These are phyloP conservation scores for Leptodirus hochenwartii DNA, from an alignment of 2,888 invertebrate genomes.

Conservation along the genomic window DNA sequence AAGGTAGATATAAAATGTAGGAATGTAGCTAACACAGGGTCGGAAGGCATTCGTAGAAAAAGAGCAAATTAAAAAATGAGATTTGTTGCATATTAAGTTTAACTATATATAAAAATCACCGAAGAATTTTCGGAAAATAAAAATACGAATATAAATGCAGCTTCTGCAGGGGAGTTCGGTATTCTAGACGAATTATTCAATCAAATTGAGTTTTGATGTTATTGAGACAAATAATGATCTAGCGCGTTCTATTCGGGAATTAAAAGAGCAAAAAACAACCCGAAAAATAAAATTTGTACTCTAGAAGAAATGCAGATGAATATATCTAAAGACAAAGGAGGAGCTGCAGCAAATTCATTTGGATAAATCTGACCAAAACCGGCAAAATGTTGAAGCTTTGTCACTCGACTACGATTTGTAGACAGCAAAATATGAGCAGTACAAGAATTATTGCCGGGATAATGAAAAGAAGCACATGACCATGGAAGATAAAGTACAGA, in stretches of 20 bases:
- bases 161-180: constrained; percentile 6
- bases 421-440: constrained; percentile 6
- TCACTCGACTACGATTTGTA: constrained; percentile 9
- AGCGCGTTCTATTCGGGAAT: constrained; percentile 5
- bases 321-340: constrained; percentile 8
- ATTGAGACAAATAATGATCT: constrained; percentile 9
- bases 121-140: constrained; percentile 7
- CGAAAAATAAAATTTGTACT: constrained; percentile 8
- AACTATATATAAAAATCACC: constrained; percentile 8
- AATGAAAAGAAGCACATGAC: constrained; percentile 10
- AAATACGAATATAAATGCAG: constrained; percentile 7
- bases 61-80: constrained; percentile 5
- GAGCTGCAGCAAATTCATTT: constrained; percentile 10
- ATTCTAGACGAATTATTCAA: constrained; percentile 9
- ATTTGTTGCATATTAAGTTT: constrained; percentile 10
- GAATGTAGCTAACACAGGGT: too few species aligned
- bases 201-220: constrained; percentile 10
- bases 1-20: too few species aligned
- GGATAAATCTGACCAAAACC: constrained; percentile 7
- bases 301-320: constrained; percentile 7
- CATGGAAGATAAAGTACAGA: constrained; percentile 13
- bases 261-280: constrained; percentile 10
- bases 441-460: background rate
- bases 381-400: constrained; percentile 9
- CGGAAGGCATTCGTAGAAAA: too few species aligned